phyloP scores from a whole-genome alignment of 2,113 vertebrate species.

The Campylomormyrus numenius region DNA sequence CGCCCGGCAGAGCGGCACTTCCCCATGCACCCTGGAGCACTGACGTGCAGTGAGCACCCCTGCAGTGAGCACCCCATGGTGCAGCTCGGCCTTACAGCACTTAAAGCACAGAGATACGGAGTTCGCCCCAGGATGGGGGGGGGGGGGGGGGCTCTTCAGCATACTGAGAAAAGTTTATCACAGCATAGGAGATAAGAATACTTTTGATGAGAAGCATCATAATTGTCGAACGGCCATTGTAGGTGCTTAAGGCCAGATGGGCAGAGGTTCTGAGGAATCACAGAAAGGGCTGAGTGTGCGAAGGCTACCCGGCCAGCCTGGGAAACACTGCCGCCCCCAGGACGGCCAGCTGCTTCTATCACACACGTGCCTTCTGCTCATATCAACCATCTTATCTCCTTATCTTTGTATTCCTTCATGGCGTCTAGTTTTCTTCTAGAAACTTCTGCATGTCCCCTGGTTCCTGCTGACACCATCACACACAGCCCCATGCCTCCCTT shows the following conservation, averaged over 20 bases:
- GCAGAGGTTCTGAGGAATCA: too few relatives aligned
- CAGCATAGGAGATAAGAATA: neutral
- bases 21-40: neutral
- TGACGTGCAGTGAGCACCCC: neutral
- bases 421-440: neutral
- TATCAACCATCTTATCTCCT: neutral
- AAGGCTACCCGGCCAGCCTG: neutral
- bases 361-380: neutral
- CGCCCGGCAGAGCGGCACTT: too few relatives aligned
- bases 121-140: neutral
- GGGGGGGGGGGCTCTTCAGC: neutral
- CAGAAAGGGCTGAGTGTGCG: too few relatives aligned
- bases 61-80: neutral
- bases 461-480: neutral
- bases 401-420: neutral
- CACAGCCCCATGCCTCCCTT: neutral
- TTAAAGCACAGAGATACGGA: neutral
- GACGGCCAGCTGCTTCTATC: neutral
- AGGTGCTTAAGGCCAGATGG: too few relatives aligned
- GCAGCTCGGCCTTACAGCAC: neutral
- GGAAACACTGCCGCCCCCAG: neutral
- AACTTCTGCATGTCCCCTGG: neutral
- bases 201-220: neutral
- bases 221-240: neutral
- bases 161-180: neutral